phyloP scores from a whole-genome alignment of 2,888 invertebrate genomes.

The Orchesellides sinensis region DNA sequence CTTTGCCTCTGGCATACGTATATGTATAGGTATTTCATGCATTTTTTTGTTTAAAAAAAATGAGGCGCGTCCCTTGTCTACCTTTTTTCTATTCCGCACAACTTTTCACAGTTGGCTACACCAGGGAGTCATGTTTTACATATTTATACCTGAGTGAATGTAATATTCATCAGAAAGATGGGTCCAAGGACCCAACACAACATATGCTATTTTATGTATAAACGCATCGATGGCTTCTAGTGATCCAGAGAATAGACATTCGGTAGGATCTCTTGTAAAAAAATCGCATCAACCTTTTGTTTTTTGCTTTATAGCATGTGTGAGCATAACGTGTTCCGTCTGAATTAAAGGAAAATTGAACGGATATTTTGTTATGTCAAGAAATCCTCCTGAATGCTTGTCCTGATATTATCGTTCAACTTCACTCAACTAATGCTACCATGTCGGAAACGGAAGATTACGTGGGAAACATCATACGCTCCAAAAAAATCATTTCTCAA shows the following conservation, averaged over 20 bases:
- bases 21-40: slow-evolving; percentile 9
- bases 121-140: slow-evolving; percentile 56
- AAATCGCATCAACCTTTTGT: slow-evolving; percentile 10
- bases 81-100: slow-evolving; percentile 36
- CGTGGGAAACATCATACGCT: slow-evolving; percentile 50
- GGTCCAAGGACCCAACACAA: no score
- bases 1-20: slow-evolving; percentile 38
- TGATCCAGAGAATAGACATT: neutral
- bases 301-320: slow-evolving; percentile 7
- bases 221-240: neutral
- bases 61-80: slow-evolving; percentile 8
- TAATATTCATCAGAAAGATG: slow-evolving; percentile 48
- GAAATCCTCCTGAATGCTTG: slow-evolving; percentile 19
- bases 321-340: neutral
- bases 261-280: neutral
- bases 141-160: slow-evolving; percentile 60
- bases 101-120: slow-evolving; percentile 55
- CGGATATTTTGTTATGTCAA: slow-evolving; percentile 53
- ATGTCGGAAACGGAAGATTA: slow-evolving; percentile 49
- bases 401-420: slow-evolving; percentile 54
- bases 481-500: slow-evolving; percentile 46
- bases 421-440: slow-evolving; percentile 48
- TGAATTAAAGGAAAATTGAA: slow-evolving; percentile 45
- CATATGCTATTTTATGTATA: no score
- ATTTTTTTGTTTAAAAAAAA: slow-evolving; percentile 23